Percentiles rank a stretch among this genome's conserved stretches.
phyloP scores from a whole-genome alignment of 2,888 invertebrate genomes.

The Cephus rjabovi region DNA sequence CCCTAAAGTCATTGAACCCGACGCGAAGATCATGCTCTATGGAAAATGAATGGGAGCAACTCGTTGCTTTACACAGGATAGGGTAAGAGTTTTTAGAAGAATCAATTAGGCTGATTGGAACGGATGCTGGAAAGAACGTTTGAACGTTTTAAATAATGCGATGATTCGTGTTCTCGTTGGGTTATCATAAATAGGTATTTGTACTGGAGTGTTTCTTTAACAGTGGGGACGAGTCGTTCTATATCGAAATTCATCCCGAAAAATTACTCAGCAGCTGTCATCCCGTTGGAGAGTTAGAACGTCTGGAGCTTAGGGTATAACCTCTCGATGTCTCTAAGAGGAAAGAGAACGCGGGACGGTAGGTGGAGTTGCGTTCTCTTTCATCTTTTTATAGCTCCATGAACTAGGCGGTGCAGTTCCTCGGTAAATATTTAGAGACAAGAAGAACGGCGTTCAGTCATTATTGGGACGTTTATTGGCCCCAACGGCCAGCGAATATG shows the following conservation, averaged over 20 bases:
- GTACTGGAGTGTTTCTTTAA: background rate
- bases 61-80: background rate
- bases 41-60: background rate
- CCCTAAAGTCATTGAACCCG: background rate
- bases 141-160: background rate
- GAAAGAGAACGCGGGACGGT: background rate
- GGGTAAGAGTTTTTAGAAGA: background rate
- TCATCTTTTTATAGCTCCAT: conserved; percentile 44
- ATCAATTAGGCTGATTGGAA: background rate
- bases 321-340: conserved; percentile 12
- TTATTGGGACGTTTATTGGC: conserved; percentile 56
- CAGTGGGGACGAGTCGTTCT: background rate
- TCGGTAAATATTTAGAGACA: conserved; percentile 51
- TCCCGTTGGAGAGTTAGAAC: conserved; percentile 28
- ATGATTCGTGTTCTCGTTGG: background rate
- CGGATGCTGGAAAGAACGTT: background rate
- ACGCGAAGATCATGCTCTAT: background rate
- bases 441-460: conserved; percentile 47
- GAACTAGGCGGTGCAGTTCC: conserved; percentile 26
- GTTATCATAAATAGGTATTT: background rate
- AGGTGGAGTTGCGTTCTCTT: conserved; percentile 25
- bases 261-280: conserved; percentile 13
- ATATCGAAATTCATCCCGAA: background rate
- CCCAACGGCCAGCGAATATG: conserved; percentile 35
- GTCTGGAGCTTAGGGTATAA: conserved; percentile 24